phyloP scores from a whole-genome alignment of 2,888 invertebrate genomes.

The Phytoseiulus persimilis region DNA sequence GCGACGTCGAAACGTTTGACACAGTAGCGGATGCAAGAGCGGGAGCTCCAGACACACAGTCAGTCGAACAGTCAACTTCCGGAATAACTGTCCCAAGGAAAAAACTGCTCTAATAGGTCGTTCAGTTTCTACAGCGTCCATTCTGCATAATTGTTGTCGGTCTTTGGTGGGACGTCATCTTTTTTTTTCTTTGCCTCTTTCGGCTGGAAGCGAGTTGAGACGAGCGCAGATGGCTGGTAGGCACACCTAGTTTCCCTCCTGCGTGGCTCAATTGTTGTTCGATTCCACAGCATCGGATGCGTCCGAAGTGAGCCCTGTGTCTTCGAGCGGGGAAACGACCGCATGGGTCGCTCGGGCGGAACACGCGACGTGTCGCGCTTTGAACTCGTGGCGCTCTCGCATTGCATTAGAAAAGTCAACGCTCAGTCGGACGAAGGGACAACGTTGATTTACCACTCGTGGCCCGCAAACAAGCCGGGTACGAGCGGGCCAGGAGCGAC shows the following conservation, averaged over 20 bases:
- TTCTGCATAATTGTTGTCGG: neutral
- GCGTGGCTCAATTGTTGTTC: too few species aligned
- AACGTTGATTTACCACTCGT: too few species aligned
- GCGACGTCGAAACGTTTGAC: neutral
- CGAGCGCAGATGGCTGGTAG: neutral
- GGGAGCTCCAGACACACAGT: neutral
- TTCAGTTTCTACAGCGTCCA: neutral
- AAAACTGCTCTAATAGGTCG: neutral
- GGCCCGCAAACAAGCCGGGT: too few species aligned
- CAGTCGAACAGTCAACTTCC: neutral
- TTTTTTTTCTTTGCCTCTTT: neutral
- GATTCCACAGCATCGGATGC: too few species aligned
- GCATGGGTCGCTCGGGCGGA: too few species aligned
- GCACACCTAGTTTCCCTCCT: neutral
- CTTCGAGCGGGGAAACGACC: neutral
- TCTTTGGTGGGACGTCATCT: neutral
- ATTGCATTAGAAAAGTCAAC: too few species aligned
- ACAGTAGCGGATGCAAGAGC: neutral
- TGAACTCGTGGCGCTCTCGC: too few species aligned
- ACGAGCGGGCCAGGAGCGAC: too few species aligned
- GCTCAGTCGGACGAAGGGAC: too few species aligned
- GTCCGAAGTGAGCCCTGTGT: too few species aligned
- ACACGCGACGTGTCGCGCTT: too few species aligned
- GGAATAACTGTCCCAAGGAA: neutral
- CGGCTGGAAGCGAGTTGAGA: neutral